These are phyloP conservation scores for Orbicella faveolata DNA, from an alignment of 64 coral and sea anemone species.

Conservation along the genomic window DNA sequence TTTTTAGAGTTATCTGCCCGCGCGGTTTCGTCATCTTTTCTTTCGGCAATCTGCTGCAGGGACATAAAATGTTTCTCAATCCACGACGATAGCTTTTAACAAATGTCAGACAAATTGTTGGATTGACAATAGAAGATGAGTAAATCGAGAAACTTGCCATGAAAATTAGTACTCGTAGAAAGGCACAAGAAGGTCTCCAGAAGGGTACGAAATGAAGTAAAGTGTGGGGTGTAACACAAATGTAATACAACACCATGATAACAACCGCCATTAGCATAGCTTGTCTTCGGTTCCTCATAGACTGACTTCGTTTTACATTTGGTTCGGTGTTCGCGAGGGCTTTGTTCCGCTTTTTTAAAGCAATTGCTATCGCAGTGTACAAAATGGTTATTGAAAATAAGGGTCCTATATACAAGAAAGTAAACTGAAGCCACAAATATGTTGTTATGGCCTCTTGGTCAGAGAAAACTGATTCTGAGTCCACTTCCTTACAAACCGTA, in stretches of 20 bases:
- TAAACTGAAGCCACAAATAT: neutral
- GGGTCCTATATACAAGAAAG: neutral
- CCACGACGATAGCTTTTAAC: neutral
- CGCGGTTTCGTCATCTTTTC: no score
- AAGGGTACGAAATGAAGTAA: neutral
- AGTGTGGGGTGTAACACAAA: neutral
- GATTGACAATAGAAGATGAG: neutral
- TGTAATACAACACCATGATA: neutral
- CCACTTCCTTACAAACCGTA: neutral
- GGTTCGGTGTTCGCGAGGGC: neutral
- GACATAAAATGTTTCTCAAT: no score
- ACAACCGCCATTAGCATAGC: neutral
- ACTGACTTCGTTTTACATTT: neutral
- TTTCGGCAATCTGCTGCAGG: no score
- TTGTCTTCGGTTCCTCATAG: neutral
- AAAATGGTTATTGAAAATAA: neutral
- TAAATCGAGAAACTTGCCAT: no score
- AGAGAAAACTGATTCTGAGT: neutral
- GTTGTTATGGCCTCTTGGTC: neutral
- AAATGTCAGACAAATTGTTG: conserved; percentile 2
- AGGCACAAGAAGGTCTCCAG: neutral
- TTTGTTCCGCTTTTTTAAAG: neutral
- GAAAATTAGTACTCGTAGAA: neutral
- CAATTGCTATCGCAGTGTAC: conserved; percentile 6
- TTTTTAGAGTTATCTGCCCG: no score